phyloP scores from a whole-genome alignment of 2,888 invertebrate species.

The Torymus tubicola region DNA sequence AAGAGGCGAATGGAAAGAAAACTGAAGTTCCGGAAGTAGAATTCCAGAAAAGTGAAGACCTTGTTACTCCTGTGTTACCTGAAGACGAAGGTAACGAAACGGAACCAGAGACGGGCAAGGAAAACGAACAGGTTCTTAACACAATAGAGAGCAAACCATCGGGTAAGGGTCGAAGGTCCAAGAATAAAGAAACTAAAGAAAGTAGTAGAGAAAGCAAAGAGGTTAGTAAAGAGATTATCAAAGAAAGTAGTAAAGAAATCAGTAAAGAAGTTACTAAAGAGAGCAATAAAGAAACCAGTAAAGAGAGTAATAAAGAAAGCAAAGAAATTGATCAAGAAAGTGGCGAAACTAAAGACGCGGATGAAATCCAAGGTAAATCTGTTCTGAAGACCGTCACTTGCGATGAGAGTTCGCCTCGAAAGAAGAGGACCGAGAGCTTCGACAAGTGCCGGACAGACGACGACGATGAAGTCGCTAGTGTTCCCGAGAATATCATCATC shows the following conservation, averaged over 20 bases:
- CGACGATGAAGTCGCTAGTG: constrained; percentile 22
- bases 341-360: constrained; percentile 67
- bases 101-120: constrained; percentile 71
- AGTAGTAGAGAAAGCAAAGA: constrained; percentile 5
- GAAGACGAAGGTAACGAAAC: constrained; percentile 74
- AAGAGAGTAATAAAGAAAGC: constrained; percentile 9
- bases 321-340: constrained; percentile 18
- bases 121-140: constrained; percentile 52
- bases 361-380: constrained; percentile 59
- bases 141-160: background rate
- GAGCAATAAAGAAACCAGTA: constrained; percentile 15
- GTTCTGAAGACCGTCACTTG: constrained; percentile 33
- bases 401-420: constrained; percentile 35
- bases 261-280: constrained; percentile 26
- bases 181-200: constrained; percentile 36
- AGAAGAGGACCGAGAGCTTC: constrained; percentile 19
- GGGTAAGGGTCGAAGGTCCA: constrained; percentile 29
- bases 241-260: too few relatives aligned
- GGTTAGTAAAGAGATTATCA: too few relatives aligned
- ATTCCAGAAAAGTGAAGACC: constrained; percentile 33
- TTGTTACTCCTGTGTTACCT: constrained; percentile 62
- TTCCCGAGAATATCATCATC: background rate
- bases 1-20: constrained; percentile 9
- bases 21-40: background rate
- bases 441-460: constrained; percentile 33